Evolutionary conservation across 2,797 vertebrate genomes (phyloP), one percentile per base, ranked within the genome.

Genomic region (Amblyraja radiata): DNA sequence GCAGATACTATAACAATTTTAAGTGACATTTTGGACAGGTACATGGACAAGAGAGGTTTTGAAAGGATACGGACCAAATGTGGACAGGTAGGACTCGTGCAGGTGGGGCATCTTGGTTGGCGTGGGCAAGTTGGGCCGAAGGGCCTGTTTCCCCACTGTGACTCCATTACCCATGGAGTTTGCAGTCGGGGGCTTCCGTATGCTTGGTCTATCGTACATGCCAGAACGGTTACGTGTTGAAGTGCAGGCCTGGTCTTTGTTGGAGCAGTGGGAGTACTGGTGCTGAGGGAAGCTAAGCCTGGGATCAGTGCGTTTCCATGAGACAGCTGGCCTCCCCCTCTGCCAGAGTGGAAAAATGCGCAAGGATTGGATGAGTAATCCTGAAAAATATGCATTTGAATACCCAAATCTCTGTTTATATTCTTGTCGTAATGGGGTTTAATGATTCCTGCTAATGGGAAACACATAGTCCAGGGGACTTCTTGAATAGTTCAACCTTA

Each of bases 401-500:
- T n/a, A 68, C 61, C 61, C 83, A n/a, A 63, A 86, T n/a, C 61
- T 88, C 13, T 88, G 6, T 65, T 63, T 28, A 18, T 21, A 36
- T 88, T 65, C 84, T 88, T 61, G 58, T 88, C 28, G 36, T 65
- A 88, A 68, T 68, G n/a, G 84, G 16, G 61, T 88, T 68, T 88
- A 65, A 65, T 88, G 84, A 88, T 32, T 88, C 84, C 61, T 32
- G 84, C 61, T 65, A 63, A 88, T 88, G 63, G 61, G 61, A 88
- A 88, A 36, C n/a, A 36, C n/a, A 32, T 32, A 21, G 36, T 11
- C 32, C 84, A 9, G 84, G n/a, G 84, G 61, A 65, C 63, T 68
- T 88, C 6, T 36, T 88, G 84, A 88, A 68, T 88, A 68, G 63
- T 88, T 88, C n/a, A 88, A 36, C 84, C 84, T 88, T 88, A 88